Evolutionary conservation across 2,797 vertebrate species (phyloP), one percentile per base, ranked within the genome.

Genomic region (Nannoperca australis): DNA sequence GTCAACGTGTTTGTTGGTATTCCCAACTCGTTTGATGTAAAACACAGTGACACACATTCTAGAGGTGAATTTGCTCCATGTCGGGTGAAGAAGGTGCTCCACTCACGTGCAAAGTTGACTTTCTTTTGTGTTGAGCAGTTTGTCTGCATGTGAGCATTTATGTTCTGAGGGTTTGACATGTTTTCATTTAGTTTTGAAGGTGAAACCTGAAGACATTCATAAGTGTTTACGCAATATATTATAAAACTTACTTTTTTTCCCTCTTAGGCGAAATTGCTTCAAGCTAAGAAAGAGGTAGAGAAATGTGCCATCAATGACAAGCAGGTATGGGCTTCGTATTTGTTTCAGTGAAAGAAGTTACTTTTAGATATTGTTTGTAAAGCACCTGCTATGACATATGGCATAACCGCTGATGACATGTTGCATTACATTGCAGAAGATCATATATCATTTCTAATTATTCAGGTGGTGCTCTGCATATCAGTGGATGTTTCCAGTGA

Each of bases 201-300:
- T 44, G 30, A 60, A n/a, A 51, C 45, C 5, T 50, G 18, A 34
- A 55, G 32, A 65, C 53, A 30, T 73, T 64, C 0, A 7, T 32
- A 20, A 2, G 9, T 1, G 3, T 55, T 32, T 68, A 32, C n/a
- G 5, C 17, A 55, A 17, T 18, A 22, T 69, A 70, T 62, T 76
- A 9, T 53, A 45, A 53, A 0, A 32, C 82, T 10, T 8, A 7
- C 15, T 44, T 42, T 42, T 75, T 72, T n/a, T 27, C 24, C 24
- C 45, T 20, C 24, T 30, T 74, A 99, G 98, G 95, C 92, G 72
- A 98, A 97, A 90, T 90, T 99, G 86, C 91, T 99, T 82, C 97
- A 97, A 89, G 97, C 98, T 0, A 99, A 99, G 93, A 99, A 97
- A 85, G 98, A 99, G 88, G 96, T 99, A 85, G 98, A 99, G 81